phyloP scores from a whole-genome alignment of 2,888 invertebrate species.

The Eristalis intricaria region DNA sequence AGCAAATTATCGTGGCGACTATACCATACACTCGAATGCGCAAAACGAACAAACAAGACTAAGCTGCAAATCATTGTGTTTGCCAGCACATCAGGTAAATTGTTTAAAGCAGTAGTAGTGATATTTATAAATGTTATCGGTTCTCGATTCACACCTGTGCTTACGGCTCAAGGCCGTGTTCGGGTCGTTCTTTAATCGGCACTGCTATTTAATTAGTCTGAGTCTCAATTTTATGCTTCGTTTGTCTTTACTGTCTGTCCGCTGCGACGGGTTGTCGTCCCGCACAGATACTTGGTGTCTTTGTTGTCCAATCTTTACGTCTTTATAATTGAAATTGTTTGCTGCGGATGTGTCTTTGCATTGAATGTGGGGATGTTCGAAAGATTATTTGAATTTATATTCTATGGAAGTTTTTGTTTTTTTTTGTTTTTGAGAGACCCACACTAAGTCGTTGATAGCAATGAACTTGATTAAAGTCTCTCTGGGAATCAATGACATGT shows the following conservation, averaged over 20 bases:
- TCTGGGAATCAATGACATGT: neutral
- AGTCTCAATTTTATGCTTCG: constrained; percentile 37
- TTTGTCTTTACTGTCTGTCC: constrained; percentile 16
- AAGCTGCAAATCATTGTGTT: neutral
- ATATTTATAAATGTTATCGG: constrained; percentile 17
- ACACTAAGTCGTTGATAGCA: neutral
- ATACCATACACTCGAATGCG: neutral
- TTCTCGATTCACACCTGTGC: constrained; percentile 24
- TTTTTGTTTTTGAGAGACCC: neutral
- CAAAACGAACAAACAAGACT: too few species aligned
- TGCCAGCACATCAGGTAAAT: neutral
- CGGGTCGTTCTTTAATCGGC: constrained; percentile 6
- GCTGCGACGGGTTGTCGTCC: neutral
- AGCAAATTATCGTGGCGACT: constrained; percentile 2
- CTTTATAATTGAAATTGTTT: neutral
- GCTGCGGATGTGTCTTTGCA: neutral
- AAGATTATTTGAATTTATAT: neutral
- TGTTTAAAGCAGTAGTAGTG: neutral
- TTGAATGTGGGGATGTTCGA: neutral
- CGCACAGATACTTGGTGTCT: neutral
- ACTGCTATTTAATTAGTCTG: constrained; percentile 22
- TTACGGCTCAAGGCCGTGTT: constrained; percentile 22
- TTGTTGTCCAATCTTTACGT: constrained; percentile 1
- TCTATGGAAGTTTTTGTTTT: neutral
- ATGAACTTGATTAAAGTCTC: neutral